Base-by-base conservation (phyloP, 2,113 vertebrate genomes). In the Geococcyx californianus region DNA sequence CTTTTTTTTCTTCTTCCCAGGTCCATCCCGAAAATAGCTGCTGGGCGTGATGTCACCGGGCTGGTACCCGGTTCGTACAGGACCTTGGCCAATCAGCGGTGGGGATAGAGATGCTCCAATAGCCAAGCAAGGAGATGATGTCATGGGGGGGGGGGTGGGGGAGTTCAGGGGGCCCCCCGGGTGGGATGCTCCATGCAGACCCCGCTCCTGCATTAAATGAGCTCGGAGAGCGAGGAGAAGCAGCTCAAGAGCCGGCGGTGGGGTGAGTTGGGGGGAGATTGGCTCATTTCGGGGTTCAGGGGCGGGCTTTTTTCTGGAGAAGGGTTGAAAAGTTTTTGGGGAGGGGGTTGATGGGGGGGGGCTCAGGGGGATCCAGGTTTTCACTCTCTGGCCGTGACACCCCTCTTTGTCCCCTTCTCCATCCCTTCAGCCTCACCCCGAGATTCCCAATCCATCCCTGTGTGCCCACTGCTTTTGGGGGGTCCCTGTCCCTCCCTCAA, bases 41-140 rank as follows among this genome's bases (percentile, higher is more conserved):
- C 79, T 44, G 13, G 66, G 45, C n/a, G 85, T 93, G 91, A 89
- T 45, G 86, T 93, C 91, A 89, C 47, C 91, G 91, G 74, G 79
- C 91, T 63, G 76, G 29, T 73, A 16, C 75, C 66, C 66, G 84
- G 74, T 79, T 55, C 66, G 84, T 14, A 69, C 55, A 36, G 84
- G 6, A 14, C 10, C 12, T 1, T 18, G 33, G 5, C 85, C 85
- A 79, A 87, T 87, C 49, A n/a, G 40, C 13, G 55, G n/a, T 5
- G 8, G n/a, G 23, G 4, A 15, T 2, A 12, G 3, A 13, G 70
- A 47, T 78, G 47, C 24, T 14, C 84, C 84, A 86, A 68, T 86
- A 20, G 31, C 9, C 6, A 44, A 25, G 36, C 52, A 45, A 31
- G 45, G 45, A 77, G 73, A 38, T 92, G 90, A 87, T 92, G 90